Base-by-base conservation (phyloP, 92 coral and sea anemone species). In the Parazoanthus swiftii region DNA sequence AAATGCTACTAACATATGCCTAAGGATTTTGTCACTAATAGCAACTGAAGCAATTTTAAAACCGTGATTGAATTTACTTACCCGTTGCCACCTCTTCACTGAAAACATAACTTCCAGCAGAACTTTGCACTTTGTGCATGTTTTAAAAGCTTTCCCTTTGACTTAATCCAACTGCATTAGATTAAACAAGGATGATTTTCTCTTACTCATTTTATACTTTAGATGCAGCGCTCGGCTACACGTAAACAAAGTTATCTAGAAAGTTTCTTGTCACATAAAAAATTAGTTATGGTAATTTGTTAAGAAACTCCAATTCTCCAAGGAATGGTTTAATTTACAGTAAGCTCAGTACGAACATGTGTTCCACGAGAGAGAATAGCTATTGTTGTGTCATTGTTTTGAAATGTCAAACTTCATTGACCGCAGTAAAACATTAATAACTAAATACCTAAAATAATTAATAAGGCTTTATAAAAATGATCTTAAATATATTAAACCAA, bases 61-160 rank as follows among this genome's bases (percentile, higher is more conserved):
- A n/a, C 54, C 23, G 44, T 23, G 50, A 59, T 66, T 23, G 48
- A 21, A 38, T 2, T n/a, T 16, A 38, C 75, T 43, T 66, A 82
- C 86, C 56, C 8, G 76, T 5, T 84, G 86, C 70, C 23, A 88
- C 89, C 10, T 87, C 94, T 36, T 93, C 91, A 42, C 86, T 82
- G 81, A 90, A 93, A 5, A 94, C 88, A 81, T 93, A 90, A 73
- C 81, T 88, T 20, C 82, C 86, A 1, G 89, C 38, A 5, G 90
- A 71, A 44, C 86, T 76, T 43, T 81, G 94, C 25, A 90, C 85
- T 73, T 93, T 91, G 58, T 93, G 89, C 94, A 94, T 91, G 59
- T 33, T 91, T 37, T 2, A 8, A 76, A 20, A 6, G 46, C 33
- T 37, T 7, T 42, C 51, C 5, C 25, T 76, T 39, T 43, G 59